Base-by-base conservation (phyloP, 1,140 invertebrate genomes). In the Pygmarrhopalites habei region DNA sequence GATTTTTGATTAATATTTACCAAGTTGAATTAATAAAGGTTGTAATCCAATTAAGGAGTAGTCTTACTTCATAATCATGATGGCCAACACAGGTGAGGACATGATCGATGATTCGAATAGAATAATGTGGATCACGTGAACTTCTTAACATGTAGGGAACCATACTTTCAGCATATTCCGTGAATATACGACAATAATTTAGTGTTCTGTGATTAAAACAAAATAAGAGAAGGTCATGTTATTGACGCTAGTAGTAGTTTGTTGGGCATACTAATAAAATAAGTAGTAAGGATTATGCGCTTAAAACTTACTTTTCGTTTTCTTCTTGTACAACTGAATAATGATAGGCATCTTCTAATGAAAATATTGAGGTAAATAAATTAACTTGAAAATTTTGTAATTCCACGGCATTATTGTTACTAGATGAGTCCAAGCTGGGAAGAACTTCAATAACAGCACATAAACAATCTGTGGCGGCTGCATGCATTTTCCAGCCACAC, bases 181-280 rank as follows among this genome's bases (percentile, higher is more conserved):
- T 95, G 76, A 98, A 98, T 68, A 98, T 86, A 68, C 94, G 84
- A 73, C 89, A 91, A 76, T 92, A 97, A 74, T 95, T 96, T 56
- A 92, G 82, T 21, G 89, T 90, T 68, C 85, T 86, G 71, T 66
- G 77, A 75, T 66, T 73, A 72, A 62, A 58, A 67, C 68, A 15
- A 19, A 52, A 66, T 46, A 46, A 23, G 12, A 21, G 5, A 35
- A 15, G 15, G 15, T 7, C 32, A 35, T 35, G 32, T 7, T 35
- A 7, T 7, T 7, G 15, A 47, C 5, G 23, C 4, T 23, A 47
- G n/a, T 47, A 12, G 1, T 12, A n/a, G 35, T 57, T 56, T 15
- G 26, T 7, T 47, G 44, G 4, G 44, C 5, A 47, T 19, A 23
- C 5, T 43, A 35, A 21, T 58, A 58, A 58, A n/a, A 15, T 51